Evolutionary conservation across 2,113 vertebrate species (phyloP), one percentile per base, ranked within the genome.

Genomic region (Struthidea cinerea): DNA sequence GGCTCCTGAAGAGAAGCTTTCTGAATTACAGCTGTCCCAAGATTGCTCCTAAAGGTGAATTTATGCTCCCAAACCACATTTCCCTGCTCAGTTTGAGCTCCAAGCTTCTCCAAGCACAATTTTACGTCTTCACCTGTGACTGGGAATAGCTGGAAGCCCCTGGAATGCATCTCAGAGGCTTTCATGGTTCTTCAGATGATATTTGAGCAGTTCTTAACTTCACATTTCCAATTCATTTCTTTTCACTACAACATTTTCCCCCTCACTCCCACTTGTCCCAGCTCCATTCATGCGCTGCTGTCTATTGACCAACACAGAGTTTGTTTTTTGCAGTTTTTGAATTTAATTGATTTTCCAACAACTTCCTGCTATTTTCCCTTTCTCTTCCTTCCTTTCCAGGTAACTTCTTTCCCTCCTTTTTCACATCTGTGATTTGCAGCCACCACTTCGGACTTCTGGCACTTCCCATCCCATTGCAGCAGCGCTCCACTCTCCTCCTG

Each of bases 211-310:
- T 67, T 68, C 17, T 81, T 39, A 47, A 15, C 49, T 41, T 16
- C n/a, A 16, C 23, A 28, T n/a, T 28, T 49, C 32, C 2, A 5
- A 3, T 26, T 35, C 6, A 12, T 15, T 39, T 32, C 20, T 44
- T 73, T 53, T 10, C 8, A 7, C 18, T 33, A 1, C 18, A 6
- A 1, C 18, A 5, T 41, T 47, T 9, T 6, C 5, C 1, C 18
- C 9, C 15, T 64, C 41, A 10, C 20, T 56, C 35, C 39, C 18
- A 32, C 35, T 9, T 16, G 16, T 44, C 35, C 35, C 33, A 23
- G 10, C 44, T 67, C 32, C 16, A 12, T 18, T 84, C 28, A 13
- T 27, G 64, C 33, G 21, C 23, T 53, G 10, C n/a, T 60, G n/a
- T n/a, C n/a, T 39, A 23, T 8, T 52, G 52, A 59, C 35, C 18